phyloP scores from a whole-genome alignment of 2,797 vertebrate genomes.

The Catharus ustulatus region DNA sequence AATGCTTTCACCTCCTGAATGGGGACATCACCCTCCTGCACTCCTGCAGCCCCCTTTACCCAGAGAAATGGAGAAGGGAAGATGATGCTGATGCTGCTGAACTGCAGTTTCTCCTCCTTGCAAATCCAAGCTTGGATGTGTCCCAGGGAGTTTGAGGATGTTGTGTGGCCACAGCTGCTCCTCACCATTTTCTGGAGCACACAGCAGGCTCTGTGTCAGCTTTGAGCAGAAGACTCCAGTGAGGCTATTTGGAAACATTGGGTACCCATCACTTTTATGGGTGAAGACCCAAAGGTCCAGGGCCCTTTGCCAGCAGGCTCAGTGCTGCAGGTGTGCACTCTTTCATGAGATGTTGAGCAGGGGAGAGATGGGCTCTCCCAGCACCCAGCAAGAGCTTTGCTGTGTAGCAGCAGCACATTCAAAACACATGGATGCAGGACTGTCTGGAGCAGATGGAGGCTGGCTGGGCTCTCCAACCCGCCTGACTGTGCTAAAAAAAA shows the following conservation, averaged over 20 bases:
- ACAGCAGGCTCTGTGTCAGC: background rate
- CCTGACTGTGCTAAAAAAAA: background rate
- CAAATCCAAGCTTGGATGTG: background rate
- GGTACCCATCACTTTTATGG: background rate
- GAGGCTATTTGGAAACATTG: background rate
- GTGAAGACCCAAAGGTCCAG: background rate
- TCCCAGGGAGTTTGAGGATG: background rate
- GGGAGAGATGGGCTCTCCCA: background rate
- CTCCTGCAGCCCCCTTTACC: background rate
- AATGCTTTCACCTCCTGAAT: background rate
- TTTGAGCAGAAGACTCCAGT: background rate
- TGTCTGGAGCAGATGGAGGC: background rate
- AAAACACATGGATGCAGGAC: background rate
- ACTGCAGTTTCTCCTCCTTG: background rate
- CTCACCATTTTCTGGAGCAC: background rate
- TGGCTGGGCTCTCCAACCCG: background rate
- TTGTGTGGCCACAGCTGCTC: background rate
- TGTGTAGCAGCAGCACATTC: background rate
- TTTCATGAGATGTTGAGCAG: background rate
- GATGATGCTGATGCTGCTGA: background rate
- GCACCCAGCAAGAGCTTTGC: background rate
- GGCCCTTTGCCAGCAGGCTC: background rate
- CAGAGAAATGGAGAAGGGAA: background rate
- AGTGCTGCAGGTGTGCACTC: background rate
- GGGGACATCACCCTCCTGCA: fast-evolving